Evolutionary conservation across 2,888 invertebrate species (phyloP), one percentile per base, ranked within the genome.

Genomic region (Smittia sp.): DNA sequence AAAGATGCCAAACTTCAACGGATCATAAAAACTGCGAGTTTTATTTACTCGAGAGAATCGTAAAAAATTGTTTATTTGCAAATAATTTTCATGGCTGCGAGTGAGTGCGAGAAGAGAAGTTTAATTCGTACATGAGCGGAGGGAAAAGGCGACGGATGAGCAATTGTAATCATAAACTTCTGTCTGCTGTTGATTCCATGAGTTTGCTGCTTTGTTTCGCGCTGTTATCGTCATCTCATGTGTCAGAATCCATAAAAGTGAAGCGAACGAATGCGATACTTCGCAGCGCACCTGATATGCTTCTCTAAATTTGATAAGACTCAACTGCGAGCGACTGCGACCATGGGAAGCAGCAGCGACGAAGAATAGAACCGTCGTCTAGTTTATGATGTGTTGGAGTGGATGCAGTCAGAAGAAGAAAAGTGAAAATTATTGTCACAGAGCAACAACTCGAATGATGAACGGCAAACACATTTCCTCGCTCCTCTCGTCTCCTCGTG

Each of bases 91-190:
- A 65, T 65, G 27, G 11, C 25, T 11, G 38, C 11, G 38, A 38
- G n/a, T n/a, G n/a, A n/a, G n/a, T 32, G 9, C 6, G 46, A 46
- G 46, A n/a, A 11, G 46, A 46, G n/a, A 65, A 65, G 27, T 65
- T 65, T 27, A 65, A 65, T 27, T 65, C 27, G 25, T 65, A 1
- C n/a, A 24, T 63, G 63, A 63, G 24, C 27, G 13, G 7, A 15
- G 13, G 27, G 27, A 27, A 27, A 27, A 65, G 63, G 27, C 63
- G 27, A 65, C 27, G 27, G 63, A 58, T 20, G 20, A 58, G 18
- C 58, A 58, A 58, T 58, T 58, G 58, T 58, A 58, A 58, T 58
- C 58, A 58, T 58, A 58, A 58, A 58, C 58, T 58, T 58, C 22
- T 58, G 58, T n/a, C 32, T 65, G 18, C 6, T 32, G 65, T 38